Evolutionary conservation across 2,888 invertebrate genomes (phyloP).

Genomic region (Pyrgus malvae): DNA sequence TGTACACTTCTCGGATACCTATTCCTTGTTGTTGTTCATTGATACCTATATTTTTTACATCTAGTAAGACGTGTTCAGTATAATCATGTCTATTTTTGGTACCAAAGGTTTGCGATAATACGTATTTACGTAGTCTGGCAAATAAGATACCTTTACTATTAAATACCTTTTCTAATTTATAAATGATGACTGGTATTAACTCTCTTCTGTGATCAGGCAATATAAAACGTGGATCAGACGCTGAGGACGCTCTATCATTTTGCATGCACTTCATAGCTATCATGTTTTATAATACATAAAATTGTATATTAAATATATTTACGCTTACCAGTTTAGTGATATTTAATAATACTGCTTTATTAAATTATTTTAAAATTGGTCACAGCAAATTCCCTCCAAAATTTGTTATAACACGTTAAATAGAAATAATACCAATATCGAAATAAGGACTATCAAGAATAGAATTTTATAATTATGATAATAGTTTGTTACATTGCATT

Average conservation of each 20-base stretch:
- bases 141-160: slow-evolving; percentile 36
- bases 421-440: no score
- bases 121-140: slow-evolving; percentile 45
- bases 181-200: slow-evolving; percentile 20
- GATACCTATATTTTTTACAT: slow-evolving; percentile 81
- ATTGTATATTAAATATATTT: no score
- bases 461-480: no score
- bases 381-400: no score
- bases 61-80: slow-evolving; percentile 78
- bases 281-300: no score
- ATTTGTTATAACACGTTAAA: no score
- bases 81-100: slow-evolving; percentile 79
- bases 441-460: no score
- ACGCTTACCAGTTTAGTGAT: no score
- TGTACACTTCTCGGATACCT: slow-evolving; percentile 79
- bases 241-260: slow-evolving; percentile 3
- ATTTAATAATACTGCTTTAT: no score
- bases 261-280: no score
- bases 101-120: slow-evolving; percentile 57
- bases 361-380: no score
- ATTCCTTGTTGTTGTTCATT: slow-evolving; percentile 80
- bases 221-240: slow-evolving; percentile 21
- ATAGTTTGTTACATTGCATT: no score
- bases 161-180: slow-evolving; percentile 25
- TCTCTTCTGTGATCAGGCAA: slow-evolving; percentile 25